Conservation (phyloP, 2,113 vertebrate genomes). For the Alexandromys fortis region DNA sequence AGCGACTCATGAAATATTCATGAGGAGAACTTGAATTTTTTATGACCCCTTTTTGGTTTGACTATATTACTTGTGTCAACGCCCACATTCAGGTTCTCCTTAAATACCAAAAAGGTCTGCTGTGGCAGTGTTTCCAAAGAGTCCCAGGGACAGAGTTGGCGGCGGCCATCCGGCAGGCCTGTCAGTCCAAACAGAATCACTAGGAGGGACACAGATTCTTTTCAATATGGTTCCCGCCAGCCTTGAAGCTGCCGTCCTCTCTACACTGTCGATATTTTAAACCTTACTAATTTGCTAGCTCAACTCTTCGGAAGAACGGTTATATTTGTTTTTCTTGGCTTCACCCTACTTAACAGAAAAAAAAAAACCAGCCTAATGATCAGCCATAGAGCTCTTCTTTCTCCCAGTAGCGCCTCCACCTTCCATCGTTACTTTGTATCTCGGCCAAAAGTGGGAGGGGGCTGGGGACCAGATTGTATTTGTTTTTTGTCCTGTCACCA, state of each 20-base stretch:
- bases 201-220: constrained; percentile 59
- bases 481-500: constrained; percentile 81
- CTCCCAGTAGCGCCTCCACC: constrained; percentile 65
- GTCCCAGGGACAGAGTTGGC: constrained; percentile 66
- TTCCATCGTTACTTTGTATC: constrained; percentile 76
- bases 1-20: constrained; percentile 92
- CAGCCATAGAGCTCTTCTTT: constrained; percentile 76
- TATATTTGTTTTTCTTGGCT: constrained; percentile 83
- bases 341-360: constrained; percentile 83
- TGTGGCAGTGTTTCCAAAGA: constrained; percentile 78
- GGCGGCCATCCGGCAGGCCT: constrained; percentile 18
- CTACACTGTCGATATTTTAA: background rate
- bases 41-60: constrained; percentile 87
- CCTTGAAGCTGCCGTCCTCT: background rate
- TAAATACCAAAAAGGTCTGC: constrained; percentile 84
- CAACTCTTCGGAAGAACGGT: constrained; percentile 82
- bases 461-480: constrained; percentile 64
- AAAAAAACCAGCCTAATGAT: constrained; percentile 75
- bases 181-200: constrained; percentile 65
- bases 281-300: constrained; percentile 71
- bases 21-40: constrained; percentile 91
- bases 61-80: constrained; percentile 86
- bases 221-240: background rate
- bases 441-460: constrained; percentile 77
- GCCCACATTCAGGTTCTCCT: constrained; percentile 81